Evolutionary conservation across 1,140 invertebrate genomes (phyloP), one percentile per base, ranked within the genome.

Genomic region (Nephila pilipes): DNA sequence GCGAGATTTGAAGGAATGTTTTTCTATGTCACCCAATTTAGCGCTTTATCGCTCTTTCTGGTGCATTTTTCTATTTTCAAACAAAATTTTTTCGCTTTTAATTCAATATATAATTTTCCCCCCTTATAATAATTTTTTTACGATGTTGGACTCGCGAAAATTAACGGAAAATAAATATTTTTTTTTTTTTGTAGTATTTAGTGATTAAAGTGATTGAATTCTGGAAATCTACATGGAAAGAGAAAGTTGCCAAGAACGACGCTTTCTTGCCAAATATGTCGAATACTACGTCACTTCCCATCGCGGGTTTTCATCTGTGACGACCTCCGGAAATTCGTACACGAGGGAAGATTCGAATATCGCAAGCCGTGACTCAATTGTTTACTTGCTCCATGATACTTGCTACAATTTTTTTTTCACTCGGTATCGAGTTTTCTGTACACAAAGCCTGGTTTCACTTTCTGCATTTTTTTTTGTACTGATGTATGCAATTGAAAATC

Each of bases 271-370:
- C 80, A 81, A 81, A 54, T n/a, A 6, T 81, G 69, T 54, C 2
- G 16, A 38, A 4, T 14, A 10, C 6, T 25, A 81, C 80, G 80
- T 81, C 80, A 81, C 80, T 81, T 81, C 80, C 80, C 8, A 12
- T 14, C 1, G 80, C 6, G 18, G 80, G 1, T 55, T n/a, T 29
- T 55, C 80, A 81, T 8, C 80, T 81, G 80, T 81, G 80, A 81
- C 80, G 80, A 25, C 20, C 46, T 46, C 46, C 69, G 20, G 69
- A 25, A 75, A 55, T 22, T 55, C 36, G 22, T 46, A 20, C 4
- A 22, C 18, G 80, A 55, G 46, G 80, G 80, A 81, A 81, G 80
- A 81, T 81, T 81, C 80, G 29, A 81, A 81, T 22, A 55, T 54
- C 29, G 46, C 38, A 3, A 54, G 38, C 38, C 8, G n/a, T 81